These are phyloP conservation scores for Anthrax anthrax DNA, from an alignment of 2,888 invertebrate species.

Conservation along the genomic window DNA sequence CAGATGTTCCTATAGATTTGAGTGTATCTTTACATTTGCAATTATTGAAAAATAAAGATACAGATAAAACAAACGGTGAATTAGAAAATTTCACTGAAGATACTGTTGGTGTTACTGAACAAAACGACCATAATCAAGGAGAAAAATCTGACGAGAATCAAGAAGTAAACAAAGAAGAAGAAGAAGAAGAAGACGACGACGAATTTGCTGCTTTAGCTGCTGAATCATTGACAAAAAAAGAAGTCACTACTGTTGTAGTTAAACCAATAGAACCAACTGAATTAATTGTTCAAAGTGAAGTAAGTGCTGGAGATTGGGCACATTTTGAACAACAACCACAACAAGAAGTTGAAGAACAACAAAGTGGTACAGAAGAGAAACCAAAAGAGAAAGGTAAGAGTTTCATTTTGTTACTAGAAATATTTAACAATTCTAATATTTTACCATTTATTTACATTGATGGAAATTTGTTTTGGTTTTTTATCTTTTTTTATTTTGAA, in stretches of 20 bases:
- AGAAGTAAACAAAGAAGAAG: conserved; percentile 13
- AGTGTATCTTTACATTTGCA: conserved; percentile 48
- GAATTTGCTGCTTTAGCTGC: conserved; percentile 65
- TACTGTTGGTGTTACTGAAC: no score
- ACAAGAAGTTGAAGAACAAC: conserved; percentile 36
- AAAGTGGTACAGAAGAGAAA: conserved; percentile 15
- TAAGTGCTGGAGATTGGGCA: conserved; percentile 44
- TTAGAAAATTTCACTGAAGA: conserved; percentile 14
- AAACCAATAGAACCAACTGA: conserved; percentile 28
- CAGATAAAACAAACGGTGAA: conserved; percentile 18
- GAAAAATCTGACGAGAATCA: conserved; percentile 10
- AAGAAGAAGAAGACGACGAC: conserved; percentile 51
- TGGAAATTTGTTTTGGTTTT: no score
- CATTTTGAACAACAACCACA: conserved; percentile 46
- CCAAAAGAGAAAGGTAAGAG: conserved; percentile 36
- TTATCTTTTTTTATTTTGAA: conserved; percentile 30
- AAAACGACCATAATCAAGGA: conserved; percentile 13
- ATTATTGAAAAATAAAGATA: conserved; percentile 36
- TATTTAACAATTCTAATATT: no score
- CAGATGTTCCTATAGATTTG: conserved; percentile 53
- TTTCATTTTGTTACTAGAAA: neutral
- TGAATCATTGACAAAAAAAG: conserved; percentile 52
- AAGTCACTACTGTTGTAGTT: conserved; percentile 32
- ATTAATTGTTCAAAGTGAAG: conserved; percentile 36
- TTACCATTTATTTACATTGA: no score